These are phyloP conservation scores for Intellagama lesueurii DNA, from an alignment of 2,797 vertebrate species.

Conservation along the genomic window DNA sequence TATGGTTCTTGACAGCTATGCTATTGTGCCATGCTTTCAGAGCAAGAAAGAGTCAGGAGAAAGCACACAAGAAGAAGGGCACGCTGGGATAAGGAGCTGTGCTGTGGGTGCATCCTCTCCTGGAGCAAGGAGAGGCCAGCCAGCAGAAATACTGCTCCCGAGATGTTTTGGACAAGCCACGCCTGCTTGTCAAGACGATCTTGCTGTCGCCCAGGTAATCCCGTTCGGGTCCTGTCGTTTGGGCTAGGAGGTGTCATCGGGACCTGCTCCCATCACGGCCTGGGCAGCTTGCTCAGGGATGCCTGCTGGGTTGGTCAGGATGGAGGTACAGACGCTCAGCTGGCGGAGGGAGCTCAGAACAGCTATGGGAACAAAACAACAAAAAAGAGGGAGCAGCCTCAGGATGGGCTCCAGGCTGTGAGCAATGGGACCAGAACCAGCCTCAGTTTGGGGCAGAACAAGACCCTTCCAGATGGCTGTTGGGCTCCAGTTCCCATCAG, in stretches of 20 bases:
- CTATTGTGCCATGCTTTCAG: neutral
- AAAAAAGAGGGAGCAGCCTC: no score
- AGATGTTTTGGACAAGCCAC: neutral
- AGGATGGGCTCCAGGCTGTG: no score
- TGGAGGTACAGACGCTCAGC: constrained; percentile 92
- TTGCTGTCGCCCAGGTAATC: neutral
- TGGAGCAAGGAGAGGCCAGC: neutral
- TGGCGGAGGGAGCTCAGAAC: constrained; percentile 93
- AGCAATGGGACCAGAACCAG: no score
- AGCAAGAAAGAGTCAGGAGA: neutral
- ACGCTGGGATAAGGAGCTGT: neutral
- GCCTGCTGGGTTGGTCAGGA: constrained; percentile 88
- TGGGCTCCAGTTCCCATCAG: neutral
- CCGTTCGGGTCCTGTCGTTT: neutral
- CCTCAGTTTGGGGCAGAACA: neutral
- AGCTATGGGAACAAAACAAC: constrained; percentile 75
- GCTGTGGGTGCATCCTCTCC: neutral
- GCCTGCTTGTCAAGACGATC: neutral
- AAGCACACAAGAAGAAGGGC: neutral
- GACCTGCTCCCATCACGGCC: constrained; percentile 81
- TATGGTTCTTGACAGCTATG: no score
- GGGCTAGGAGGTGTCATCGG: constrained; percentile 56
- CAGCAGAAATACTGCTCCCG: neutral
- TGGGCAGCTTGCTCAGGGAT: constrained; percentile 90
- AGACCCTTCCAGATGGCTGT: neutral